phyloP scores from a whole-genome alignment of 1,140 invertebrate species.

The Drosophila nannoptera region DNA sequence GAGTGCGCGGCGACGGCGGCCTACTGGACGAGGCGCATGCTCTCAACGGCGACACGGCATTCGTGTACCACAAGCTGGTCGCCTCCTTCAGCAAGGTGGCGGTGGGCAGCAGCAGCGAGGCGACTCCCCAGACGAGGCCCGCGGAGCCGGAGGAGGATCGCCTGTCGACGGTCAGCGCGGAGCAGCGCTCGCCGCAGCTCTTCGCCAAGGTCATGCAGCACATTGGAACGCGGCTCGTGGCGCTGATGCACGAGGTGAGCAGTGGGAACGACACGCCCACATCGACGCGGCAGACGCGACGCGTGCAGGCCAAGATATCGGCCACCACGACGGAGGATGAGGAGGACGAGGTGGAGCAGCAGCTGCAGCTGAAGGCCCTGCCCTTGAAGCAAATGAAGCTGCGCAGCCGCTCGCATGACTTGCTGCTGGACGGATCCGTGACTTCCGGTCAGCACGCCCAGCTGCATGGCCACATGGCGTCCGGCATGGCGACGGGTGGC shows the following conservation, averaged over 20 bases:
- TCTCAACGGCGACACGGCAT: slow-evolving; percentile 85
- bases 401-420: slow-evolving; percentile 88
- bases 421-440: slow-evolving; percentile 81
- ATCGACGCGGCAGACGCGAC: slow-evolving; percentile 79
- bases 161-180: slow-evolving; percentile 55
- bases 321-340: slow-evolving; percentile 90
- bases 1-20: slow-evolving; percentile 82
- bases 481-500: slow-evolving; percentile 53
- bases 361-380: slow-evolving; percentile 74
- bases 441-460: slow-evolving; percentile 61
- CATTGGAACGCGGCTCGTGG: slow-evolving; percentile 92
- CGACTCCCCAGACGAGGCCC: not conserved
- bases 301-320: slow-evolving; percentile 82
- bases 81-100: slow-evolving; percentile 89
- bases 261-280: slow-evolving; percentile 82
- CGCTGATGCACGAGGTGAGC: slow-evolving; percentile 94
- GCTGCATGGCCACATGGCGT: slow-evolving; percentile 78
- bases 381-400: slow-evolving; percentile 81
- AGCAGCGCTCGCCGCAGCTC: slow-evolving; percentile 90
- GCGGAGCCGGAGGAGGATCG: slow-evolving; percentile 41
- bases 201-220: slow-evolving; percentile 95
- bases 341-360: slow-evolving; percentile 79
- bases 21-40: slow-evolving; percentile 81
- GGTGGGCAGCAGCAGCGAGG: slow-evolving; percentile 64
- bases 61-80: slow-evolving; percentile 90